Conservation (phyloP, 2,797 vertebrate genomes). For the Acanthornis magna region DNA sequence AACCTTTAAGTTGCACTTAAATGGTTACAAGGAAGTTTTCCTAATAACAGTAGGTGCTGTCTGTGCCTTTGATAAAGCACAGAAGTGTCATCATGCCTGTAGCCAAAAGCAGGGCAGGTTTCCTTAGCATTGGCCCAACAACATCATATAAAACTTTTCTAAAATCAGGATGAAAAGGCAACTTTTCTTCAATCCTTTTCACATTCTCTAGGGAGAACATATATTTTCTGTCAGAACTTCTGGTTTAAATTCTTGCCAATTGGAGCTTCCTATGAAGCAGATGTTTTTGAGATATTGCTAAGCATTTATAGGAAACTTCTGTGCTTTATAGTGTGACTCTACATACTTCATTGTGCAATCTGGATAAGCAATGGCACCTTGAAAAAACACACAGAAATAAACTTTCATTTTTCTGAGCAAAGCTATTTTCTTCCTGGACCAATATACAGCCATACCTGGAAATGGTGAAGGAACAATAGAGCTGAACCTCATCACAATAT, state of each 20-base stretch:
- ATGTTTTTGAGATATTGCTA: background rate
- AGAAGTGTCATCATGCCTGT: background rate
- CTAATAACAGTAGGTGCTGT: background rate
- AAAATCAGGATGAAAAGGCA: background rate
- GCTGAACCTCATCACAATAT: background rate
- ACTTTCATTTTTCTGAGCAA: background rate
- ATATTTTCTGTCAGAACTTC: background rate
- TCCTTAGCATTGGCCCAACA: background rate
- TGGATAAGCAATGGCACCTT: background rate
- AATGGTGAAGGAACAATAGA: background rate
- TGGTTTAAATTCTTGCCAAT: background rate
- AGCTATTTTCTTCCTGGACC: background rate
- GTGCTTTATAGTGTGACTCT: background rate
- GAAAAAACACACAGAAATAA: background rate
- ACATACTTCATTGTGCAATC: background rate
- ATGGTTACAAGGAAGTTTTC: background rate
- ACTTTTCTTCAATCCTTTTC: background rate
- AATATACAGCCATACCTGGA: background rate
- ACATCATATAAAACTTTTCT: background rate
- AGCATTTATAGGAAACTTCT: background rate
- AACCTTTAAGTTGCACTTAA: background rate
- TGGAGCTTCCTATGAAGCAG: background rate
- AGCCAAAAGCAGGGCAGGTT: background rate
- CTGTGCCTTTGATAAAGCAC: background rate
- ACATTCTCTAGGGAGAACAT: background rate